Base-by-base conservation (phyloP, 1,140 invertebrate species). In the Chironomus tepperi region DNA sequence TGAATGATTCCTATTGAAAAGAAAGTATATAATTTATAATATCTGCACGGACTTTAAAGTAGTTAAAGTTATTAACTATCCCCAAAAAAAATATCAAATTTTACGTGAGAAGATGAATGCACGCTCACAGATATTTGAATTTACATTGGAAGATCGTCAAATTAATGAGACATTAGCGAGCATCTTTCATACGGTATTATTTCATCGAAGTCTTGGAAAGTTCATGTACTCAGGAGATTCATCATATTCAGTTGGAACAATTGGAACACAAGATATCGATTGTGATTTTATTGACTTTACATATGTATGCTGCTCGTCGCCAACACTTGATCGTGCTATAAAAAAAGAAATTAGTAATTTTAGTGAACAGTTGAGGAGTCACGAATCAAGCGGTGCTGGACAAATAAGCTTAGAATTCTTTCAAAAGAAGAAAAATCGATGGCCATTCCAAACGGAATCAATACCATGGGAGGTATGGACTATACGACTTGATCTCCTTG, bases 391-490 rank as follows among this genome's bases (percentile, higher is more conserved):
- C 0, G 88, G 88, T 7, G 86, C 88, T 2, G 93, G 93, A 1
- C 92, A 97, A 83, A 98, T 98, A 77, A 94, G 93, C 43, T 85
- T 98, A 72, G 96, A 98, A 83, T 98, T 98, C 85, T 98, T 94
- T 84, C 93, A 97, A 80, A 94, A 91, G 80, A 95, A 94, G 79
- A 91, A 91, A 78, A 89, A 89, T 73, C 88, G 91, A 73, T 98
- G 95, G 94, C 89, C 91, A 7, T 95, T 97, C 79, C 88, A 90
- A 75, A 85, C 90, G 7, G 95, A 98, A 79, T 93, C 91, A 79
- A 94, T 96, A 79, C 94, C 96, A 0, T 98, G 97, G 97, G 97
- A 98, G 81, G 93, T 98, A 12, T 98, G 96, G 97, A 97, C 94
- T 19, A 88, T 98, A 0, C 90, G 93, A 76, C 85, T 98, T 42